Conservation (phyloP, 2,888 invertebrate genomes). For the Timema podura region DNA sequence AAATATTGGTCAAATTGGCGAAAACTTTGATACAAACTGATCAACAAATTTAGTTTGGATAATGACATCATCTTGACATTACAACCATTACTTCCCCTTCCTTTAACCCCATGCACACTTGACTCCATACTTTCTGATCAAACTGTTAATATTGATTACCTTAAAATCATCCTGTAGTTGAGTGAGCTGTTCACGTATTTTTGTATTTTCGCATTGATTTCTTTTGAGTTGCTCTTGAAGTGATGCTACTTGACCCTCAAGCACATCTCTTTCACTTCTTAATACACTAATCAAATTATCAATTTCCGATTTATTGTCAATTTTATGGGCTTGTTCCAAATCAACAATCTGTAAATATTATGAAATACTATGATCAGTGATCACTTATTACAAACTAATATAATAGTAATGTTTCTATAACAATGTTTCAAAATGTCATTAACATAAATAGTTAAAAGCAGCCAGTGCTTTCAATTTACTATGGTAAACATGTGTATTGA, state of each 20-base stretch:
- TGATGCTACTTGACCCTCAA: constrained; percentile 63
- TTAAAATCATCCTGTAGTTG: constrained; percentile 67
- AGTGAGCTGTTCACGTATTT: constrained; percentile 62
- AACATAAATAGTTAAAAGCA: too few species aligned
- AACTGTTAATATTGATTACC: constrained; percentile 40
- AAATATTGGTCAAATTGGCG: not conserved
- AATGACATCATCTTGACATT: too few species aligned
- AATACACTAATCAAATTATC: constrained; percentile 65
- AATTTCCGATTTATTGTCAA: constrained; percentile 66
- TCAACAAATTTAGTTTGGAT: not conserved
- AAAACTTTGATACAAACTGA: not conserved
- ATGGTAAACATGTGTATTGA: too few species aligned
- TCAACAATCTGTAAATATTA: constrained; percentile 54
- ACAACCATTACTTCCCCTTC: too few species aligned
- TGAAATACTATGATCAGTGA: not conserved
- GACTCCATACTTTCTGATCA: too few species aligned
- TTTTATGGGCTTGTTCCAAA: constrained; percentile 61
- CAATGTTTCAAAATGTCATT: too few species aligned
- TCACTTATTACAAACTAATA: too few species aligned
- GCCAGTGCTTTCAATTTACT: too few species aligned
- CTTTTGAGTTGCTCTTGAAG: constrained; percentile 66
- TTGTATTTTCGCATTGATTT: constrained; percentile 63
- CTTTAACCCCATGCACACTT: too few species aligned
- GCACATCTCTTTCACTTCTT: constrained; percentile 68
- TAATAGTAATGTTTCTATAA: too few species aligned